A percentile compares a stretch with the other conserved stretches of the same genome.
These are phyloP conservation scores for Cyphomyrus plagiostoma DNA, from an alignment of 2,113 vertebrate genomes.

Conservation along the genomic window DNA sequence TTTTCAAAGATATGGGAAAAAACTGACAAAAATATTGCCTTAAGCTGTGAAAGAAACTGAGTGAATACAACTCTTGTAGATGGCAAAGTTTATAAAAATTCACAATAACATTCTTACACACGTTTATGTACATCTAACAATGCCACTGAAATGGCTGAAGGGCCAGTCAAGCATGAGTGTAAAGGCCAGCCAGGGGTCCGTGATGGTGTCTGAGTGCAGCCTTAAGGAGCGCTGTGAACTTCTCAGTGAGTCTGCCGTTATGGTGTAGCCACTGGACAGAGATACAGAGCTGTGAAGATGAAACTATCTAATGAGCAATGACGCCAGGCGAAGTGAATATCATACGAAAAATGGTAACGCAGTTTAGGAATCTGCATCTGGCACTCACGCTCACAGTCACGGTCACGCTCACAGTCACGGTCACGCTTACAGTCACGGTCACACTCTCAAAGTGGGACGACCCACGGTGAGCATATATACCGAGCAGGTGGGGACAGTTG, in stretches of 20 bases:
- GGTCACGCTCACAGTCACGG: no score
- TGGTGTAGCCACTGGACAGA: not conserved
- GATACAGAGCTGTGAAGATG: not conserved
- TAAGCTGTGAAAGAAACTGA: not conserved
- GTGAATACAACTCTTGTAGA: not conserved
- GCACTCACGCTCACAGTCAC: not conserved
- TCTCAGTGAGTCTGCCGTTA: not conserved
- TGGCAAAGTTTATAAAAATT: not conserved
- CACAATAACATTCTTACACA: not conserved
- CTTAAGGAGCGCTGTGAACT: not conserved
- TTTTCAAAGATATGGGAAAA: not conserved
- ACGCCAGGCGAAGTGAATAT: not conserved
- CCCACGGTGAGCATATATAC: not conserved
- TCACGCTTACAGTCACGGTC: no score
- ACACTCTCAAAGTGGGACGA: no score
- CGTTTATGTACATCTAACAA: not conserved
- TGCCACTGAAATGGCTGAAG: not conserved
- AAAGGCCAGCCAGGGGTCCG: not conserved
- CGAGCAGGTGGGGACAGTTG: not conserved
- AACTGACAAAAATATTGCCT: not conserved
- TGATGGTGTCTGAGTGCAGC: not conserved
- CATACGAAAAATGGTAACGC: not conserved
- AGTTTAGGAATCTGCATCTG: not conserved
- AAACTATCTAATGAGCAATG: not conserved
- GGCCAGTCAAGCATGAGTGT: not conserved